Percentiles rank a stretch among this genome's conserved stretches.
Conservation (phyloP, 2,113 vertebrate genomes). For the Coreoperca whiteheadi region DNA sequence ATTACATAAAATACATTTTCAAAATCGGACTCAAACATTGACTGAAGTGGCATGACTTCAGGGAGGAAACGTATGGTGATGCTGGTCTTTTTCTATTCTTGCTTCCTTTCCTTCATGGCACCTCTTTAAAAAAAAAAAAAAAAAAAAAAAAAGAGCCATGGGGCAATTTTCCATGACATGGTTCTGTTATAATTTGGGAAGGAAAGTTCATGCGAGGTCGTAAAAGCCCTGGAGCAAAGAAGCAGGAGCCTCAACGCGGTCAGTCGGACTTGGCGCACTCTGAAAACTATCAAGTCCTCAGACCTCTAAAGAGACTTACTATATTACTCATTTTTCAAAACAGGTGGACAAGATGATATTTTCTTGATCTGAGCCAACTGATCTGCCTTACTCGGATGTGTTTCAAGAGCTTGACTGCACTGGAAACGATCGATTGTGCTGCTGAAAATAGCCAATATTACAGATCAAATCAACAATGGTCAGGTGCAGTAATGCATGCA, state of each 20-base stretch:
- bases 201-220: constrained; percentile 49
- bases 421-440: not conserved
- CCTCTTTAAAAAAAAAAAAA: constrained; percentile 50
- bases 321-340: not conserved
- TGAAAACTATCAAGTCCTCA: constrained; percentile 33
- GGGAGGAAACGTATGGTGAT: constrained; percentile 20
- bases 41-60: constrained; percentile 41
- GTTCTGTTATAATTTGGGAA: constrained; percentile 57
- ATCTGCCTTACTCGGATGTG: not conserved
- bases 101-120: constrained; percentile 51
- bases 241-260: constrained; percentile 24
- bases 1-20: constrained; percentile 37
- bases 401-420: not conserved
- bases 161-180: constrained; percentile 64
- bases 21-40: constrained; percentile 33
- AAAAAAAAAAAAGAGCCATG: no score
- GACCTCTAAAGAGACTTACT: not conserved
- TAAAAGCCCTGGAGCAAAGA: constrained; percentile 34
- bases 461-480: not conserved
- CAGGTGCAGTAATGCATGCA: not conserved
- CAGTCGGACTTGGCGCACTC: constrained; percentile 13
- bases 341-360: not conserved
- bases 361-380: not conserved
- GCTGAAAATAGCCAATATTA: not conserved
- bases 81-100: constrained; percentile 42